Conservation (phyloP, 1,140 invertebrate species). For the Leptopilina boulardi region DNA sequence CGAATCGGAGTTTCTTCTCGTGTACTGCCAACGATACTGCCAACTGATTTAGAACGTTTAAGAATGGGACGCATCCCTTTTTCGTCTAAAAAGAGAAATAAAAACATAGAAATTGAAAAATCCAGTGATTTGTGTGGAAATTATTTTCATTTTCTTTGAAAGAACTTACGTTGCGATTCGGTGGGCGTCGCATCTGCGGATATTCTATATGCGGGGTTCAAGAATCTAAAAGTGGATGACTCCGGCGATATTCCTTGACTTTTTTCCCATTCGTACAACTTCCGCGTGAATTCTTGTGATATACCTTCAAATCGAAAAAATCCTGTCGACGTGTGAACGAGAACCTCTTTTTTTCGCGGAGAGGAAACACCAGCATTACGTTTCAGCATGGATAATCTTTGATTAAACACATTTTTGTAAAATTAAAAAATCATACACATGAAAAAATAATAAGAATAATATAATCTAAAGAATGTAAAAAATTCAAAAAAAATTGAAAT, state of each 20-base stretch:
- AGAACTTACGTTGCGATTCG: conserved; percentile 29
- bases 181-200: conserved; percentile 33
- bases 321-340: conserved; percentile 87
- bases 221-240: conserved; percentile 86
- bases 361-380: conserved; percentile 77
- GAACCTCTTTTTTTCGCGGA: conserved; percentile 81
- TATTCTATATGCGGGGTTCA: conserved; percentile 75
- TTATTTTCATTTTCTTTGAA: background rate
- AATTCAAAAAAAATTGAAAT: conserved; percentile 43
- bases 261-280: conserved; percentile 94
- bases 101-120: conserved; percentile 4
- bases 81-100: conserved; percentile 42
- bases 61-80: conserved; percentile 66
- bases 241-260: conserved; percentile 87
- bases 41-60: conserved; percentile 83
- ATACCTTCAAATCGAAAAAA: conserved; percentile 90
- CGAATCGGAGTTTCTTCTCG: conserved; percentile 67
- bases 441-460: background rate
- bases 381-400: conserved; percentile 79
- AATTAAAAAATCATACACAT: conserved; percentile 29
- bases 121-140: background rate
- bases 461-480: conserved; percentile 23
- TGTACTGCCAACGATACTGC: conserved; percentile 77
- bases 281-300: conserved; percentile 90
- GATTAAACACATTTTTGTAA: conserved; percentile 47